Evolutionary conservation across 2,113 vertebrate species (phyloP).

Genomic region (Periophthalmodon schlosseri): DNA sequence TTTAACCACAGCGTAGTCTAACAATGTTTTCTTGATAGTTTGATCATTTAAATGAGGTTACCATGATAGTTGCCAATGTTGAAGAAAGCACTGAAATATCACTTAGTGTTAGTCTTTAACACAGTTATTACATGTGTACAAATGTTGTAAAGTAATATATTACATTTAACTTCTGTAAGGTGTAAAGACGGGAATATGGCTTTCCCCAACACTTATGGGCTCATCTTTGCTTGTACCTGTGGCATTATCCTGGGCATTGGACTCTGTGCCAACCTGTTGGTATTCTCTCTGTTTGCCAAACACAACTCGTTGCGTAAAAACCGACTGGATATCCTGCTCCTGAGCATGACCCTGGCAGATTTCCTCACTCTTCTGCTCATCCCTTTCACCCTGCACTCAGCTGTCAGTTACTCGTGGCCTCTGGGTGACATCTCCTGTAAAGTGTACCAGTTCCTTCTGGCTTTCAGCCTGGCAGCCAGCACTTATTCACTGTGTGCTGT

Average conservation of each 20-base stretch:
- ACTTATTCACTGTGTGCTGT: constrained; percentile 80
- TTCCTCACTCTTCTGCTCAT: constrained; percentile 77
- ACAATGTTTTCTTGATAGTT: neutral
- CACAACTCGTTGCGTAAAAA: constrained; percentile 75
- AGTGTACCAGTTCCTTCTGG: constrained; percentile 78
- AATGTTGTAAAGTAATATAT: neutral
- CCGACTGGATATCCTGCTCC: constrained; percentile 74
- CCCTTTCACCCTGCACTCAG: constrained; percentile 74
- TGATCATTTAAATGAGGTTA: neutral
- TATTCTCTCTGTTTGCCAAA: constrained; percentile 77
- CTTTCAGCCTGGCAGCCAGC: constrained; percentile 77
- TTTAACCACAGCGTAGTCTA: neutral
- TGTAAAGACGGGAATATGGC: constrained; percentile 46
- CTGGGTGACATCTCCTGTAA: constrained; percentile 75
- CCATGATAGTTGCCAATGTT: neutral
- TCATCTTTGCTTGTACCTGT: constrained; percentile 76
- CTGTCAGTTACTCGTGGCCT: constrained; percentile 73
- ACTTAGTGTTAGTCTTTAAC: neutral
- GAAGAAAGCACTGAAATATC: neutral
- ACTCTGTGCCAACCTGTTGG: constrained; percentile 76
- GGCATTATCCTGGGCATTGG: constrained; percentile 75
- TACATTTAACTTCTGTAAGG: constrained; percentile 26
- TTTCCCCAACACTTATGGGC: constrained; percentile 61
- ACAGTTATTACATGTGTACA: neutral
- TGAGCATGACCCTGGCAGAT: constrained; percentile 79